Base-by-base conservation (phyloP, 2,888 invertebrate genomes). In the Chrysopilus asiliformis region DNA sequence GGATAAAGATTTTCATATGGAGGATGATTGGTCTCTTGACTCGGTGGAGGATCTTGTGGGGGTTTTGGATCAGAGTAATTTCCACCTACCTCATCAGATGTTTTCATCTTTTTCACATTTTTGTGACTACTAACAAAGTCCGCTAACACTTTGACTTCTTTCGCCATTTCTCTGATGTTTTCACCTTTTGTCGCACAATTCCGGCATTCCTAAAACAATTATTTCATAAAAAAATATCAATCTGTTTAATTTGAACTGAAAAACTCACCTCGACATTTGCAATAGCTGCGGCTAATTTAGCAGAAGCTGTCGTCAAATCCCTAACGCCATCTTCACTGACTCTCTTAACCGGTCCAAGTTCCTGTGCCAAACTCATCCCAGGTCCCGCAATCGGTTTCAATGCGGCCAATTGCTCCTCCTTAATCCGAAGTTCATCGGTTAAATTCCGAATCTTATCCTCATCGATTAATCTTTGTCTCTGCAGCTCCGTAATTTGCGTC, bases 381-480 rank as follows among this genome's bases (percentile, higher is more conserved):
- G 43, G 37, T 4, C 37, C 19, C 7, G 28, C 26, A 14, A 56
- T 47, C 2, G 55, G 52, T 9, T 53, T 52, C 28, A 51, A 49
- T 7, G 53, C 47, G 10, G 52, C 43, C 34, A 55, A 54, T 30
- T 57, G 51, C 38, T 60, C 61, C 32, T 60, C 60, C 43, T 59
- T 60, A 28, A 25, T 17, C 30, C 56, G 52, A 13, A 75, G 55
- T 48, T 76, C 75, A 50, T 73, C 71, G 43, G 69, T 68, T 24
- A 75, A 56, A 4, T 68, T 68, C 38, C 70, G 69, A 13, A 71
- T 61, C 43, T 68, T 71, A 43, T 74, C 72, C 38, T 68, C 69
- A 41, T 67, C 68, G 39, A 67, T 67, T 45, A 66, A 64, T 47
- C 68, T 65, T 50, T 66, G 69, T 43, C 67, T 65, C n/a, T 65